Conservation (phyloP, 2,797 vertebrate species). For the Pogoniulus pusillus region DNA sequence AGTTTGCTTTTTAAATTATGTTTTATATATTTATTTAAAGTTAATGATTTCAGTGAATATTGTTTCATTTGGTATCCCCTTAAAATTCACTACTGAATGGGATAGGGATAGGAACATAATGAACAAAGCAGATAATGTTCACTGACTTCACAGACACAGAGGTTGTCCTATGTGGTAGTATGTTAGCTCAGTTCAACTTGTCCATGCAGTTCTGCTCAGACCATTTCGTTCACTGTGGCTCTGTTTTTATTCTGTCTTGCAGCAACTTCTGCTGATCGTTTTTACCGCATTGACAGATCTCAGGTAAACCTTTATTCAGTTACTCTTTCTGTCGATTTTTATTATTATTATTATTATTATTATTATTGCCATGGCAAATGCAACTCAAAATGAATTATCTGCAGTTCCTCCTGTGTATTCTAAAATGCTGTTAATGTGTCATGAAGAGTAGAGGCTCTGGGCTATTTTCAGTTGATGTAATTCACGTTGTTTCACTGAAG, state of each 20-base stretch:
- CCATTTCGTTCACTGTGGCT: not conserved
- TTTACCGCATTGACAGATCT: constrained; percentile 98
- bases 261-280: constrained; percentile 97
- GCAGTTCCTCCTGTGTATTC: not conserved
- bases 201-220: not conserved
- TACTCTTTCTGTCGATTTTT: not conserved
- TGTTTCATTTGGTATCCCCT: not conserved
- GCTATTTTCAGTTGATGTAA: not conserved
- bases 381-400: not conserved
- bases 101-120: not conserved
- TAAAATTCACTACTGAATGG: not conserved
- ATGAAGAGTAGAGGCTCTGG: not conserved
- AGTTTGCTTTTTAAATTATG: not conserved
- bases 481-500: not conserved
- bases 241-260: constrained; percentile 23
- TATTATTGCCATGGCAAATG: not conserved
- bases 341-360: too few species aligned
- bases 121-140: not conserved
- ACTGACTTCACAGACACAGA: not conserved
- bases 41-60: not conserved
- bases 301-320: constrained; percentile 81
- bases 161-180: not conserved
- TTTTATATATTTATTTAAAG: not conserved
- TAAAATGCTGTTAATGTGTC: not conserved
- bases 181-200: not conserved